phyloP scores from a whole-genome alignment of 2,888 invertebrate species.

The Amblyjoppa fuscipennis region DNA sequence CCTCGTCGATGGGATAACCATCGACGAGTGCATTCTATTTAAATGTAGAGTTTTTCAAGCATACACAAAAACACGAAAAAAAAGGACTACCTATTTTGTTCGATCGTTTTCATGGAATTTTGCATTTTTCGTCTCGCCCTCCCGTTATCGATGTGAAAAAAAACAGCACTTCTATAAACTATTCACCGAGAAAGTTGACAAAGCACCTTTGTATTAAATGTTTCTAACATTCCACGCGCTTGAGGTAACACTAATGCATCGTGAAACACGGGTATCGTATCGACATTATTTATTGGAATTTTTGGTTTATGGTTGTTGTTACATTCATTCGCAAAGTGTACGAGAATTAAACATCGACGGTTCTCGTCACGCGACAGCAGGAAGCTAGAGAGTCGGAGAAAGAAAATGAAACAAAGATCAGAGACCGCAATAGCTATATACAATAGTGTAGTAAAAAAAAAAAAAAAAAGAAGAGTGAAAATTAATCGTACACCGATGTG shows the following conservation, averaged over 20 bases:
- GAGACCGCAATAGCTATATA: constrained; percentile 35
- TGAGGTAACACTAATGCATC: constrained; percentile 72
- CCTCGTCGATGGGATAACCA: constrained; percentile 34
- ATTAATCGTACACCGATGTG: constrained; percentile 31
- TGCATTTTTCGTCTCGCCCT: constrained; percentile 39
- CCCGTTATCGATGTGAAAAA: constrained; percentile 57
- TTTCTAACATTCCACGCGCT: constrained; percentile 79
- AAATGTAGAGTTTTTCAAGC: constrained; percentile 30
- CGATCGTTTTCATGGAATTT: constrained; percentile 20
- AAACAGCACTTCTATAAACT: constrained; percentile 52
- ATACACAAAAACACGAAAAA: constrained; percentile 5
- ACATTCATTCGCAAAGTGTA: constrained; percentile 69
- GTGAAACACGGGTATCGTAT: constrained; percentile 68
- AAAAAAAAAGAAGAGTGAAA: constrained; percentile 33
- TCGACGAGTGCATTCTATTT: constrained; percentile 19
- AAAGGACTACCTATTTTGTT: constrained; percentile 22
- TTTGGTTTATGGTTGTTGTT: constrained; percentile 60
- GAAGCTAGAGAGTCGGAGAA: constrained; percentile 28
- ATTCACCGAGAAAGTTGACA: constrained; percentile 26
- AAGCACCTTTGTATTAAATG: constrained; percentile 66
- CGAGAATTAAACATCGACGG: constrained; percentile 62
- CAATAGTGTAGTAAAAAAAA: constrained; percentile 7
- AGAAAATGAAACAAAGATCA: constrained; percentile 12
- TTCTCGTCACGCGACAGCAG: constrained; percentile 49
- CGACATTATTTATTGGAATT: constrained; percentile 74